Base-by-base conservation (phyloP, 2,888 invertebrate species). In the Apamea sordens region DNA sequence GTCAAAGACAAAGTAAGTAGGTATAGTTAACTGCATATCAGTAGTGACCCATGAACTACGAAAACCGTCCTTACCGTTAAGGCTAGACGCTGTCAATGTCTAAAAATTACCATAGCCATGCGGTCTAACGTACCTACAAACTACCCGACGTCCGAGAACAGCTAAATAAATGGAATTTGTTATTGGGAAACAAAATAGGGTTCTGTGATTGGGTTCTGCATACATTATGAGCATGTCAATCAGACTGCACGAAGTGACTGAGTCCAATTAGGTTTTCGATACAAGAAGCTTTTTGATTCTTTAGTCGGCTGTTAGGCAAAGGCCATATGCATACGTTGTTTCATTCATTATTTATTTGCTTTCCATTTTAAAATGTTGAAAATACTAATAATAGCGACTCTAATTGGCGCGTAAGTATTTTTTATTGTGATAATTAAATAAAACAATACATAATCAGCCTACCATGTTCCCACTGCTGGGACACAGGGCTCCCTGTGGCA, bases 171-270 rank as follows among this genome's bases (percentile, higher is more conserved):
- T 83, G 76, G 67, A 79, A 89, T 89, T 84, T 82, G 80, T 83
- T 36, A 81, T 73, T 72, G 13, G 68, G 64, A 85, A 85, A 77
- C 71, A 74, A 86, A 88, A 78, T 86, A 50, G 74, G 68, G 32
- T 82, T 76, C 80, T 21, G 24, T 82, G 77, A 89, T 86, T 83
- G 75, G 78, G 2, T 85, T 86, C 70, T 88, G 64, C 84, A 87
- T 88, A 84, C 76, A 76, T 78, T 89, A 92, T 89, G 83, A 80
- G 74, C 10, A 41, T 78, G 89, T 90, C 90, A 81, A 75, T 89
- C 90, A 87, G 79, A 44, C 53, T 82, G 88, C 70, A 73, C 73
- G 61, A 64, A 73, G 74, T 73, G 11, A 28, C 44, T 77, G 21
- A 80, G 56, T n/a, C n/a, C 13, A 59, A 72, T 53, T 56, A 36